Evolutionary conservation across 1,140 invertebrate species (phyloP), one percentile per base, ranked within the genome.

Genomic region (Procambarus virginalis): DNA sequence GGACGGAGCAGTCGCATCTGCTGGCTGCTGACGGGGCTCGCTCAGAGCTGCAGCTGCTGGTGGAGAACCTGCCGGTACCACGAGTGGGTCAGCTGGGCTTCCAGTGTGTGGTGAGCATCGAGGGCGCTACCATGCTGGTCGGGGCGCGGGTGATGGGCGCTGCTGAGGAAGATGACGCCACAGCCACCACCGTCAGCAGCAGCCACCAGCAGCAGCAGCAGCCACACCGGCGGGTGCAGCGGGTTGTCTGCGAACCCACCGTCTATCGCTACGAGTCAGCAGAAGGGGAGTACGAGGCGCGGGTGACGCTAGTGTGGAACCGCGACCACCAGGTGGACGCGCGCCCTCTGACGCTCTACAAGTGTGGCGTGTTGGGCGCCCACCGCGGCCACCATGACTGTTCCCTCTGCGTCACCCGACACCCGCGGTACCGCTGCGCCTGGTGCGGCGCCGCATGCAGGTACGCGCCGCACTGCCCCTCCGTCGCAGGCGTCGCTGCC

Each of bases 321-420:
- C 95, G 96, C 58, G 97, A 98, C 93, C 97, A 98, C 93, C 97
- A 98, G 93, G 96, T 99, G 70, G 98, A 98, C 93, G 97, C 97
- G 9, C 97, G 97, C 34, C 97, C 96, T 93, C 96, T 99, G 76
- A 97, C 97, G 45, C 94, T 99, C 55, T 99, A 99, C 94, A 99
- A 99, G 94, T 99, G 98, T 95, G 97, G 97, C 94, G 97, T 98
- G 83, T 94, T 99, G 85, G 98, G 98, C 17, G 97, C 97, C 5
- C 97, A 98, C 94, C 95, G 97, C 75, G 97, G 98, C 93, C 97
- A 98, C 93, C 96, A 97, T 5, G 98, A 99, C 93, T 99, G 98
- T 94, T 99, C 98, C 20, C 94, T 98, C 46, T 99, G 98, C 94
- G 96, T 98, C 34, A 98, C 98, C 1, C 95, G 97, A 58, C 94